Conservation (phyloP, 2,888 invertebrate species). For the Endotricha flammealis region DNA sequence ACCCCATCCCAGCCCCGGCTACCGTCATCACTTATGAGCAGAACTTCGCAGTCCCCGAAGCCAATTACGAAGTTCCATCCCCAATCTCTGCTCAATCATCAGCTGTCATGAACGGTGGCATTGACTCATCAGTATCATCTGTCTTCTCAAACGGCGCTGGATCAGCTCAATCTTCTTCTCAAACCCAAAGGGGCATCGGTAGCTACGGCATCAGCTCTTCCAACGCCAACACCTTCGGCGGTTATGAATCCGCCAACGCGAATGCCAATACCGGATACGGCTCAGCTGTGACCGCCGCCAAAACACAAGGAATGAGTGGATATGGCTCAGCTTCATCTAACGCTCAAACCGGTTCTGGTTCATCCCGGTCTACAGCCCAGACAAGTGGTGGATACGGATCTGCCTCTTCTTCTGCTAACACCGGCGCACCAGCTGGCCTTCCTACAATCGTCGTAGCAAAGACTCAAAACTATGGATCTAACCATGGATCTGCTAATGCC, state of each 20-base stretch:
- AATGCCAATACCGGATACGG: constrained; percentile 44
- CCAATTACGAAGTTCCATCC: constrained; percentile 27
- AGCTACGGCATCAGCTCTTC: constrained; percentile 42
- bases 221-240: constrained; percentile 44
- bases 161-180: constrained; percentile 46
- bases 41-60: constrained; percentile 43
- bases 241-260: constrained; percentile 46
- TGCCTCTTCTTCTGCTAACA: constrained; percentile 35
- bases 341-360: constrained; percentile 34
- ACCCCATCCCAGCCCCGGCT: constrained; percentile 49
- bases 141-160: constrained; percentile 44
- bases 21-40: constrained; percentile 57
- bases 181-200: constrained; percentile 39
- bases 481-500: constrained; percentile 40
- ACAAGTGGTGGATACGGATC: constrained; percentile 34
- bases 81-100: constrained; percentile 43
- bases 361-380: constrained; percentile 32
- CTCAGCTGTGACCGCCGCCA: constrained; percentile 41
- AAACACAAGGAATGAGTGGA: constrained; percentile 38
- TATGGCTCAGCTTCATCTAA: constrained; percentile 44
- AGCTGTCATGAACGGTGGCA: constrained; percentile 38
- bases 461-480: constrained; percentile 38
- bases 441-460: constrained; percentile 39
- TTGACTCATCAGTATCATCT: constrained; percentile 43
- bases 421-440: constrained; percentile 27